Percentiles rank a stretch among this genome's conserved stretches.
phyloP scores from a whole-genome alignment of 35 echinoderm and acorn worm genomes.

The Heliocidaris tuberculata region DNA sequence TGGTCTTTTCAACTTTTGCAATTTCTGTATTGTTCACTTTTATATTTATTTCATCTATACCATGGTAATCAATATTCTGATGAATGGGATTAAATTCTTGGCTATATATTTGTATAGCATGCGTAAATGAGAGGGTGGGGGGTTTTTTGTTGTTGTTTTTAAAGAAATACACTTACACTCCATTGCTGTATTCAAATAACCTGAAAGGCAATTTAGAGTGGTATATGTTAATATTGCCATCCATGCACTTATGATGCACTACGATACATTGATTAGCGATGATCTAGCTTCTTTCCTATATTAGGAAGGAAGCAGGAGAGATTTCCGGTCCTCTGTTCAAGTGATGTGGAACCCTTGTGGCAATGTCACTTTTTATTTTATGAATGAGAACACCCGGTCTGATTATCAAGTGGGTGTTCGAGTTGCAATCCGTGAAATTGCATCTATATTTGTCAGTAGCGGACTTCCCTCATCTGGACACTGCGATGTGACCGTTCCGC shows the following conservation, averaged over 20 bases:
- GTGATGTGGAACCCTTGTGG: slow-evolving; percentile 16
- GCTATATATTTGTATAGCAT: neutral
- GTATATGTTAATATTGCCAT: neutral
- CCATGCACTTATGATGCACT: neutral
- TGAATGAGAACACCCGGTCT: slow-evolving; percentile 3
- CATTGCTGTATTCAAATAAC: too few species aligned
- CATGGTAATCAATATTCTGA: too few species aligned
- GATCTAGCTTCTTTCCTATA: neutral
- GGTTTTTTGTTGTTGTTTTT: too few species aligned
- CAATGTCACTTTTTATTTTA: neutral
- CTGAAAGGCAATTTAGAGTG: too few species aligned
- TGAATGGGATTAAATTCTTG: neutral
- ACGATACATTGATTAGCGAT: neutral
- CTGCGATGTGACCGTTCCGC: neutral
- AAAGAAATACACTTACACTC: too few species aligned
- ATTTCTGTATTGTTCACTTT: too few species aligned
- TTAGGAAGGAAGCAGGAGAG: neutral
- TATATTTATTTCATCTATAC: too few species aligned
- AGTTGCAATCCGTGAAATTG: slow-evolving; percentile 10
- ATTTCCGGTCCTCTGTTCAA: neutral
- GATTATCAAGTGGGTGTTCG: slow-evolving; percentile 23
- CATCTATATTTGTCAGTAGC: neutral
- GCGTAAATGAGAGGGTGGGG: neutral
- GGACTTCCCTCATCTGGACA: neutral
- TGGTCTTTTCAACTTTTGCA: too few species aligned